Base-by-base conservation (phyloP, 1,140 invertebrate genomes). In the Dendrolimus kikuchii region DNA sequence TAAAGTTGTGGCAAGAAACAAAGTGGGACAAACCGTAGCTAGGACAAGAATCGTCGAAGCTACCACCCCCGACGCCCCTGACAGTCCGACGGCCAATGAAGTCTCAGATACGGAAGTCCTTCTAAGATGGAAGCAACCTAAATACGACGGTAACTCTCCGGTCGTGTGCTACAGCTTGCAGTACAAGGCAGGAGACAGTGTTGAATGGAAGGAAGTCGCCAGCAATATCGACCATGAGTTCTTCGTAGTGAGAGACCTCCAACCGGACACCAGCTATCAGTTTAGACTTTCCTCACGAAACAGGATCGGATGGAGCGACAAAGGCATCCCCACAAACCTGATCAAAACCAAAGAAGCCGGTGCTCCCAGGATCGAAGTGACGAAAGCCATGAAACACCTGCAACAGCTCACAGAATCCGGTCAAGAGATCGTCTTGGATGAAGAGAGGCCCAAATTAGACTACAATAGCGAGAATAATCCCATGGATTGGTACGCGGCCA, bases 191-290 rank as follows among this genome's bases (percentile, higher is more conserved):
- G 90, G 90, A 42, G 94, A 94, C 69, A 92, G 92, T 23, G 89
- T 93, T 23, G 91, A 95, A 36, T 99, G 98, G 98, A 92, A 89
- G n/a, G 92, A 93, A 9, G 90, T 95, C 4, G 93, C 93, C 5
- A 92, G 93, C 54, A 96, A 97, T 64, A 97, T 99, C 46, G 95
- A 96, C 73, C 96, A 99, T 68, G 97, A 99, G 77, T 98, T 97
- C 79, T 98, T 93, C 68, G 80, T 98, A 0, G 89, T 99, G 0
- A 90, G 91, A 61, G 91, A 94, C 59, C 89, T 99, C 4, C 81
- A 91, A 57, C 92, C 95, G 0, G 90, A 93, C 50, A 94, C 92
- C 2, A 91, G 90, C 53, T 98, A 99, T 80, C 92, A 95, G 51
- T 99, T 99, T 87, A 90, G 97, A 51, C 85, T 99, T 6, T 91